These are phyloP conservation scores for Sclerodermus sp. DNA, from an alignment of 2,888 invertebrate species.

Conservation along the genomic window DNA sequence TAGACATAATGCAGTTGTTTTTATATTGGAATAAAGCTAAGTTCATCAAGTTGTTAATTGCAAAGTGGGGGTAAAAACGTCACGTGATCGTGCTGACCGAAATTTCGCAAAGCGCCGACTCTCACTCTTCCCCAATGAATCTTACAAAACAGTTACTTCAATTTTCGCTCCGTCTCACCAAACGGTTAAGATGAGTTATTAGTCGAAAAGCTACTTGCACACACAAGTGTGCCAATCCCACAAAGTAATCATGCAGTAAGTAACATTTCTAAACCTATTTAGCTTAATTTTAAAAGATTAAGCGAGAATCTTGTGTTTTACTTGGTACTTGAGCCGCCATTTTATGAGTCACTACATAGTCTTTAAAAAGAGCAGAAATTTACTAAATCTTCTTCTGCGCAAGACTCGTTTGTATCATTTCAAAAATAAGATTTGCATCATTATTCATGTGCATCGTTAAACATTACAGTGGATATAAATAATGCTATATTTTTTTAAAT, in stretches of 20 bases:
- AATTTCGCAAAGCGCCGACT: slow-evolving; percentile 13
- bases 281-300: background rate
- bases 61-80: slow-evolving; percentile 4
- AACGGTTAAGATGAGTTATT: slow-evolving; percentile 74
- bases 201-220: slow-evolving; percentile 69
- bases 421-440: background rate
- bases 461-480: too few relatives aligned
- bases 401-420: background rate
- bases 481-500: too few relatives aligned
- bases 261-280: slow-evolving; percentile 43
- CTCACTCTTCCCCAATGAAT: slow-evolving; percentile 54
- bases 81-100: slow-evolving; percentile 33
- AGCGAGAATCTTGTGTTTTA: background rate
- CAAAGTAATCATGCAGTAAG: slow-evolving; percentile 71
- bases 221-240: slow-evolving; percentile 72
- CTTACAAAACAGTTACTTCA: slow-evolving; percentile 44
- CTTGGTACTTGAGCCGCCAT: slow-evolving; percentile 35
- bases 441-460: background rate
- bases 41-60: too few relatives aligned
- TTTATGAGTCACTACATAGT: slow-evolving; percentile 26
- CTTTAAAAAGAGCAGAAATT: background rate
- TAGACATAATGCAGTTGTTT: too few relatives aligned
- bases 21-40: too few relatives aligned
- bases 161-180: slow-evolving; percentile 60
- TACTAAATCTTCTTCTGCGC: background rate